Evolutionary conservation across 2,888 invertebrate genomes (phyloP).

Genomic region (Eurytoma adleriae): DNA sequence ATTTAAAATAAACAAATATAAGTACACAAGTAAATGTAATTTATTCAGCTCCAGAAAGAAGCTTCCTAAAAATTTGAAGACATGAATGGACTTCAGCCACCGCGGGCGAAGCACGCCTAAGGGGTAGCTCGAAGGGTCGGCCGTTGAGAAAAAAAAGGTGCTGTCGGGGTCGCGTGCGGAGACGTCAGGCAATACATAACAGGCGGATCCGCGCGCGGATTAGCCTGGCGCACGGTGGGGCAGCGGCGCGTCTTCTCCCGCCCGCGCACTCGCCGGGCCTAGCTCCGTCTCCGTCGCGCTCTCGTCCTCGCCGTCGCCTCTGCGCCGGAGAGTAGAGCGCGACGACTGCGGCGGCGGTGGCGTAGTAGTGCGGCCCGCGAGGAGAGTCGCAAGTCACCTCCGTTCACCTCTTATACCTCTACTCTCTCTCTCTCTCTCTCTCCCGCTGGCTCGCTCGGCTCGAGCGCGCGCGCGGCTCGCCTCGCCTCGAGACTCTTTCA

Average conservation of each 20-base stretch:
- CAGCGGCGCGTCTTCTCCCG: slow-evolving; percentile 50
- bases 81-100: no score
- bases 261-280: slow-evolving; percentile 48
- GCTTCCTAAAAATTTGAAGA: no score
- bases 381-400: slow-evolving; percentile 73
- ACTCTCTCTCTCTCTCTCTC: slow-evolving; percentile 59
- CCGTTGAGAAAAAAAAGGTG: neutral
- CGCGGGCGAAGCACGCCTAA: no score
- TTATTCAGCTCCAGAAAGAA: no score
- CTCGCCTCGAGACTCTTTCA: slow-evolving; percentile 49
- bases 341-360: slow-evolving; percentile 3
- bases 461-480: slow-evolving; percentile 18
- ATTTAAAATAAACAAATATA: no score
- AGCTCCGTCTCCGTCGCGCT: slow-evolving; percentile 17
- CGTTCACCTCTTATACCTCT: slow-evolving; percentile 72
- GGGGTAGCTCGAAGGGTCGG: no score
- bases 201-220: slow-evolving; percentile 40
- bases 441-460: slow-evolving; percentile 42
- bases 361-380: slow-evolving; percentile 53
- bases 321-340: neutral
- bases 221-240: slow-evolving; percentile 13
- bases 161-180: neutral
- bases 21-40: no score
- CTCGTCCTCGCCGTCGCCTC: neutral
- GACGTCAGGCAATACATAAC: slow-evolving; percentile 6